These are phyloP conservation scores for Heliconius charithonia DNA, from an alignment of 2,888 invertebrate genomes.

Conservation along the genomic window DNA sequence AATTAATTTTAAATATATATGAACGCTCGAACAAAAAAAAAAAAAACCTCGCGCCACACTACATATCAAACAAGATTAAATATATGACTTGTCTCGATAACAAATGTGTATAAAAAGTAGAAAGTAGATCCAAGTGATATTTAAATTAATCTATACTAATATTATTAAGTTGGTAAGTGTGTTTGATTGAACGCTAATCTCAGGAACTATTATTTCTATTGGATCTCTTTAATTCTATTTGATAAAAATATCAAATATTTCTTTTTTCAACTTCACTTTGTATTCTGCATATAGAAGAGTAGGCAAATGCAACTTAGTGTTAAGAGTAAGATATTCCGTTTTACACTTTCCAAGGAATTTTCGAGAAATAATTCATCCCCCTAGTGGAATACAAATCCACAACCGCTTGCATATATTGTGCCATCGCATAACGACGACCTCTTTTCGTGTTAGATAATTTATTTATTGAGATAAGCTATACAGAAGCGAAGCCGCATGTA, in stretches of 20 bases:
- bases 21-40: not conserved
- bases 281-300: no score
- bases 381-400: no score
- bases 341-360: not conserved
- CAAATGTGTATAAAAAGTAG: slow-evolving; percentile 8
- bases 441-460: no score
- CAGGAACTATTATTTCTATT: not conserved
- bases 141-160: slow-evolving; percentile 41
- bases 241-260: no score
- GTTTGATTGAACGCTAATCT: not conserved
- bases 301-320: not conserved
- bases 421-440: no score
- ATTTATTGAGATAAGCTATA: no score
- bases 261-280: no score
- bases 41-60: not conserved
- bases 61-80: slow-evolving; percentile 7
- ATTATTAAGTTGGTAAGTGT: not conserved
- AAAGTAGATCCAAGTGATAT: slow-evolving; percentile 40
- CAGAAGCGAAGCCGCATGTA: not conserved
- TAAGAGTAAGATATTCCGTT: not conserved
- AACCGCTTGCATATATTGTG: no score
- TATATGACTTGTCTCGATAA: slow-evolving; percentile 1
- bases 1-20: not conserved
- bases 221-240: no score
- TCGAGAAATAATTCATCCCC: not conserved